Evolutionary conservation across 1,140 invertebrate genomes (phyloP).

Genomic region (Drosophila kurseongensis): DNA sequence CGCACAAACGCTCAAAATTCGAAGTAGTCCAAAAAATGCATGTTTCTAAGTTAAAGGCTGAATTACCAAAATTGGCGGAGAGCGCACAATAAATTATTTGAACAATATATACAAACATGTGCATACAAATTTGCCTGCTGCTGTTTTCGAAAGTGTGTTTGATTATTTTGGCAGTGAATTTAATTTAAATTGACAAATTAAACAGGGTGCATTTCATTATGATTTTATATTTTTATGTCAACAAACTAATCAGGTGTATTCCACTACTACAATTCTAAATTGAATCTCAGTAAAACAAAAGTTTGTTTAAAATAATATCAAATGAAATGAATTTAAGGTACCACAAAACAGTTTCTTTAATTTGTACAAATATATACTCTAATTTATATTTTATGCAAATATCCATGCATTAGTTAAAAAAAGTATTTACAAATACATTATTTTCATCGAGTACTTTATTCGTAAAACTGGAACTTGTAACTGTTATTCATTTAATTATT

Average conservation of each 20-base stretch:
- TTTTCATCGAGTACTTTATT: too few species aligned
- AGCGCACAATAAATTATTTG: slow-evolving; percentile 26
- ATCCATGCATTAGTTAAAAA: too few species aligned
- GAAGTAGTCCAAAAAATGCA: slow-evolving; percentile 35
- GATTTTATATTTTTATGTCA: slow-evolving; percentile 12
- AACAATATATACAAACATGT: slow-evolving; percentile 11
- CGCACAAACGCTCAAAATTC: not conserved
- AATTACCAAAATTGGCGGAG: slow-evolving; percentile 41
- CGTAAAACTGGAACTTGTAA: too few species aligned
- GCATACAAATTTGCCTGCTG: slow-evolving; percentile 17
- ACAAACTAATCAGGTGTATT: slow-evolving; percentile 2
- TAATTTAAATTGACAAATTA: slow-evolving; percentile 7
- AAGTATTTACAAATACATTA: too few species aligned
- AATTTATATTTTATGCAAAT: too few species aligned
- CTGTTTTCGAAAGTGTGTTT: slow-evolving; percentile 4
- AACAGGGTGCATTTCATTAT: slow-evolving; percentile 11
- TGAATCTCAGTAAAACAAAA: not conserved
- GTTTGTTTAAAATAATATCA: slow-evolving; percentile 3
- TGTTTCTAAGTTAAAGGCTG: slow-evolving; percentile 27
- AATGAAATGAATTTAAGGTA: slow-evolving; percentile 9
- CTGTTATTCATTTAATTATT: too few species aligned
- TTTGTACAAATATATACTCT: too few species aligned
- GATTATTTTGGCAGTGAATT: not conserved
- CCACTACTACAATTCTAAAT: not conserved
- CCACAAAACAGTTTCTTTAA: not conserved